A percentile compares a stretch with the other conserved stretches of the same genome.
These are phyloP conservation scores for Brachionus manjavacas DNA, from an alignment of 1,140 invertebrate genomes.

Conservation along the genomic window DNA sequence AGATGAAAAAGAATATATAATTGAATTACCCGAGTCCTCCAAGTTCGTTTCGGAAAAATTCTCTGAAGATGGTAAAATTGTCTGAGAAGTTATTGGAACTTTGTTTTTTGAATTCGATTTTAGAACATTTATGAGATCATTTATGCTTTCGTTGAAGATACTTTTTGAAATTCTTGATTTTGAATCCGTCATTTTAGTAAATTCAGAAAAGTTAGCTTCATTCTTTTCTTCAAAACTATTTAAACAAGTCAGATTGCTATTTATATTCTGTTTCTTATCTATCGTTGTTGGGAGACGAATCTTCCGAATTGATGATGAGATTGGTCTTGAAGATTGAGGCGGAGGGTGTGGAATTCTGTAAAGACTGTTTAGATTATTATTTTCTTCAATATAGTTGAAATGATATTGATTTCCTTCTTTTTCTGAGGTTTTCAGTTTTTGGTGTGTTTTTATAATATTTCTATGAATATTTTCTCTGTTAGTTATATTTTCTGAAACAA, in stretches of 20 bases:
- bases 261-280: not conserved
- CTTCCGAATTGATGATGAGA: not conserved
- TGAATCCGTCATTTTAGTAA: not conserved
- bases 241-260: not conserved
- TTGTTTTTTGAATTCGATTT: not conserved
- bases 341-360: not conserved
- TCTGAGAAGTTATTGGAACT: not conserved
- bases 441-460: too few relatives aligned
- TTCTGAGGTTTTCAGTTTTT: too few relatives aligned
- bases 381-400: not conserved
- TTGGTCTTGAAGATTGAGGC: not conserved
- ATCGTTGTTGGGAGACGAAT: not conserved
- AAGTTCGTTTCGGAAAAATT: not conserved
- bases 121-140: slow-evolving; percentile 9
- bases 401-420: too few relatives aligned
- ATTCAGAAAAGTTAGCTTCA: not conserved
- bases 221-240: not conserved
- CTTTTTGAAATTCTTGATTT: not conserved
- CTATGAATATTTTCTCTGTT: too few relatives aligned
- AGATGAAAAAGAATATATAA: slow-evolving; percentile 28
- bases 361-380: not conserved
- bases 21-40: slow-evolving; percentile 15
- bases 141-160: not conserved
- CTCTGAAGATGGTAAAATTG: not conserved
- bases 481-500: too few relatives aligned